Evolutionary conservation across 2,113 vertebrate genomes (phyloP).

Genomic region (Alouatta palliata): DNA sequence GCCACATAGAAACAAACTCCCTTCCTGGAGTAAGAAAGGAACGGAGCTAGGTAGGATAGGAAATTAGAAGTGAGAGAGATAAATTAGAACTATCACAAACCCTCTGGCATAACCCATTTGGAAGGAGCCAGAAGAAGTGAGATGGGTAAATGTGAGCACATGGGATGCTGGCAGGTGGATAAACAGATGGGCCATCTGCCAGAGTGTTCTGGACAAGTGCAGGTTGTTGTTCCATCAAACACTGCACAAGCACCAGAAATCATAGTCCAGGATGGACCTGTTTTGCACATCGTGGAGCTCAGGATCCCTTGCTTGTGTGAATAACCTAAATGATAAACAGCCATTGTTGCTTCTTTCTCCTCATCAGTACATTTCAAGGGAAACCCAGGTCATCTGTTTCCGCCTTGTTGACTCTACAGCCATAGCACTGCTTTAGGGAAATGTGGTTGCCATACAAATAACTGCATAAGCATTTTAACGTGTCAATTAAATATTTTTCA

Average conservation of each 20-base stretch:
- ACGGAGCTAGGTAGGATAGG: neutral
- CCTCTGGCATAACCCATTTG: neutral
- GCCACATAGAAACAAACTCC: neutral
- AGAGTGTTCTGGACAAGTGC: neutral
- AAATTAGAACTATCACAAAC: neutral
- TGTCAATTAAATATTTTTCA: neutral
- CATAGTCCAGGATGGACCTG: neutral
- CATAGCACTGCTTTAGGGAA: neutral
- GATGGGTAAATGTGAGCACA: neutral
- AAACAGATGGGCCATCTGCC: neutral
- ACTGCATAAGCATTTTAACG: neutral
- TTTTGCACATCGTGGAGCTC: neutral
- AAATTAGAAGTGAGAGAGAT: neutral
- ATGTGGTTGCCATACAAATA: neutral
- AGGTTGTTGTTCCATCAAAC: neutral
- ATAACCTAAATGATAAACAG: no score
- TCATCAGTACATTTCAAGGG: neutral
- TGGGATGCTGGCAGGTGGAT: neutral
- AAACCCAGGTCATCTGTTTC: slow-evolving; percentile 13
- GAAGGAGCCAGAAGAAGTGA: neutral
- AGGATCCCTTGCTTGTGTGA: neutral
- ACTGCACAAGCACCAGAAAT: neutral
- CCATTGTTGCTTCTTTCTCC: neutral
- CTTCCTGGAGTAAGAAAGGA: neutral
- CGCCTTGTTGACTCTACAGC: neutral